Evolutionary conservation across 2,113 vertebrate genomes (phyloP), one percentile per base, ranked within the genome.

Genomic region (Terrapene triunguis): DNA sequence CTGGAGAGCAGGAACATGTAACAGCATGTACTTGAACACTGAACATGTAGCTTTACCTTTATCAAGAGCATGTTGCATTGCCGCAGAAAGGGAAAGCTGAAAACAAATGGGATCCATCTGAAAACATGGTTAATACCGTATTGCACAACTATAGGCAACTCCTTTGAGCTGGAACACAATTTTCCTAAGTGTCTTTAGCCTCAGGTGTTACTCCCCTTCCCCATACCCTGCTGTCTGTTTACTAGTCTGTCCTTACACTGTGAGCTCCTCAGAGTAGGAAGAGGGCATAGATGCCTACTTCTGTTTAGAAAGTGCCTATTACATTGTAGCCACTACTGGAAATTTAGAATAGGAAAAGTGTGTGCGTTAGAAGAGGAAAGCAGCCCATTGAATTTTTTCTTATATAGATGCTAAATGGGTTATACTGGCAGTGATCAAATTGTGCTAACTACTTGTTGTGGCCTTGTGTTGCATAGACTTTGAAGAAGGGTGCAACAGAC

Each of bases 401-500:
- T 47, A 8, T 47, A 47, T 78, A 78, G 47, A 47, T 78, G 24
- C 50, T 81, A 25, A 8, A 8, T 1, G 0, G 82, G 79, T 10
- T 82, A 69, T 0, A 1, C 11, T 95, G 50, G 35, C 81, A 54
- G 42, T 93, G 92, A 96, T 44, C 21, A 44, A 87, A 82, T 51
- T 86, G 1, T 65, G 32, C 3, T 93, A 65, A 82, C 35, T 82
- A 12, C 47, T 94, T 87, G 50, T 57, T 97, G 96, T 21, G 90
- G 81, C 80, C 87, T 97, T 96, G 42, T 96, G 25, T 96, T 96
- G 81, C 92, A 42, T 38, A 99, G 98, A 99, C 98, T 78, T 95
- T 99, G 89, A 98, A 98, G 94, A 98, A 97, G 81, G 98, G 98
- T 42, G 98, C 98, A 0, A 98, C 98, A 50, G 98, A 98, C 81